Base-by-base conservation (phyloP, 2,113 vertebrate species). In the Bettongia penicillata region DNA sequence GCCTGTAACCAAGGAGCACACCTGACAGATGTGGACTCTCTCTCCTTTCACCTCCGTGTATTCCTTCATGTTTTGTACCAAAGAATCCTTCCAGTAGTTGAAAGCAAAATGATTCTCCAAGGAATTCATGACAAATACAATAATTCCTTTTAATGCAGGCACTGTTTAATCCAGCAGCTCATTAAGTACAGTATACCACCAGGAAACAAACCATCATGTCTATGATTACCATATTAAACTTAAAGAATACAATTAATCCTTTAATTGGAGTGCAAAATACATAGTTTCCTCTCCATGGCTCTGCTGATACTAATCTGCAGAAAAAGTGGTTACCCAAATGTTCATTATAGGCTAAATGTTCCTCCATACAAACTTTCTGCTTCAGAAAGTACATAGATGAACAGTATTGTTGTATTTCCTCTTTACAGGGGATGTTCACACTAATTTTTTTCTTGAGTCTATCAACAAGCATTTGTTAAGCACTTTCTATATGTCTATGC, bases 21-120 rank as follows among this genome's bases (percentile, higher is more conserved):
- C 98, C 98, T 99, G 98, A 98, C 98, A 99, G 98, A 98, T 99
- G 98, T 97, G 84, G 97, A 95, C 98, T 98, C 98, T 97, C 96
- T 98, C 91, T 97, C 98, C 98, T 98, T 95, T 98, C 97, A 98
- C 98, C 98, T 98, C 96, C 93, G 8, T 93, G 98, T 98, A 98
- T 98, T 98, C 97, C 98, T 98, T 98, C 98, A 98, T 96, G 98
- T 97, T 98, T 97, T 90, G 25, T 97, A 98, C 98, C 98, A 98
- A 99, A 99, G 98, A 97, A 98, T 94, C 97, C 97, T 93, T 98
- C 97, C 97, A 92, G 14, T 97, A 98, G 98, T 97, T 97, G 97
- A 98, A 98, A 97, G 97, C 96, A 97, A 97, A 98, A 98, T 98
- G 97, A 98, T 98, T 98, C 98, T 98, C 97, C 61, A 94, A 98